Evolutionary conservation across 1,140 invertebrate species (phyloP).

Genomic region (Drosophila asahinai): DNA sequence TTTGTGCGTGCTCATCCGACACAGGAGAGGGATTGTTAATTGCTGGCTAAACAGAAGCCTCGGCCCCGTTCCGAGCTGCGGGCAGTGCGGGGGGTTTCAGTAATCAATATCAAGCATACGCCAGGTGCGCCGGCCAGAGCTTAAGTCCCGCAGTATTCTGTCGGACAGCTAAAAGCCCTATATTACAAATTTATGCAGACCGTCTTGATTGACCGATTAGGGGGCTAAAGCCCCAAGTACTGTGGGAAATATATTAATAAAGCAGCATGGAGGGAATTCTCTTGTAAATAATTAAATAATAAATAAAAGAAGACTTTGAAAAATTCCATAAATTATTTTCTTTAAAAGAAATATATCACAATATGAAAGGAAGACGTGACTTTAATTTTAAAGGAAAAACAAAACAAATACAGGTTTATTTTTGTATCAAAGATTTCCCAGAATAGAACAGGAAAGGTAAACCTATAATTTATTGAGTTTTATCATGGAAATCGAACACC

Average conservation of each 20-base stretch:
- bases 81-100: neutral
- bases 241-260: neutral
- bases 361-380: neutral
- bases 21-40: slow-evolving; percentile 20
- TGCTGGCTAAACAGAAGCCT: slow-evolving; percentile 30
- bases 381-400: neutral
- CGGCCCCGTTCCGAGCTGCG: too few species aligned
- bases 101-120: slow-evolving; percentile 51
- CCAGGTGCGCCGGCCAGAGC: slow-evolving; percentile 36
- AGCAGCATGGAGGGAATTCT: neutral
- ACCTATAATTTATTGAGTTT: slow-evolving; percentile 4
- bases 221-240: slow-evolving; percentile 22
- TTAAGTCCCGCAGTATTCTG: slow-evolving; percentile 16
- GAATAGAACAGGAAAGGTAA: too few species aligned
- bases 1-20: slow-evolving; percentile 17
- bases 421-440: neutral
- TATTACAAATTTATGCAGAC: slow-evolving; percentile 50
- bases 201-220: slow-evolving; percentile 50
- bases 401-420: too few species aligned
- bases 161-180: slow-evolving; percentile 37
- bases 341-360: neutral
- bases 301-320: neutral
- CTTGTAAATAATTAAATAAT: neutral
- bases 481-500: slow-evolving; percentile 6
- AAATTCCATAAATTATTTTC: neutral